Base-by-base conservation (phyloP, 2,797 vertebrate species). In the Falco columbarius region DNA sequence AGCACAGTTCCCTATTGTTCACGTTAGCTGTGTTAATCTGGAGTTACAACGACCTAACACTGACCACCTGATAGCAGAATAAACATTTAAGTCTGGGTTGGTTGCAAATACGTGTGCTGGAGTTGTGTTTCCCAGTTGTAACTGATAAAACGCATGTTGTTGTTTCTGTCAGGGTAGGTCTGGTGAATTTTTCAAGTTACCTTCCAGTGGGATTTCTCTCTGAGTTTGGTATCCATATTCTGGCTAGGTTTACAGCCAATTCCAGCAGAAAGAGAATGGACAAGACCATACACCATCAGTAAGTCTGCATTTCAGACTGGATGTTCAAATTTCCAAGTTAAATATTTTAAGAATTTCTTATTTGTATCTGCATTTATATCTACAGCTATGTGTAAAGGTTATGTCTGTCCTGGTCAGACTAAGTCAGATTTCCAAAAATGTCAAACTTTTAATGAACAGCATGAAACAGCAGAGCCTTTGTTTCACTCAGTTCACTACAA, bases 391-490 rank as follows among this genome's bases (percentile, higher is more conserved):
- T 63, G 10, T 81, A 71, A 91, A 55, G 38, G 89, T 81, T 67
- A 65, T 61, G 46, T 36, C 49, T 90, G 73, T 91, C 68, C 73
- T 83, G 19, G 10, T 36, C 77, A 34, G 42, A 46, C 13, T 21
- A 23, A 91, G 38, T 73, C 47, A 89, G 58, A 59, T 81, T 93
- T 79, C 49, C 9, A 19, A 84, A 89, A 91, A 72, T 56, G 56
- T 61, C 47, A 30, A 86, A 77, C 23, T 67, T 82, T 66, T 73
- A 44, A 34, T 21, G 24, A 86, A 23, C 20, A 58, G 17, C 34
- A 52, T 47, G 62, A 79, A 95, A 91, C 54, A 91, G 51, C 68
- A 90, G 44, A 91, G 51, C 24, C 62, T 96, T 95, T 95, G 87
- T 95, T 96, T 89, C 73, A 52, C 42, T 52, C 51, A 66, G 58